These are phyloP conservation scores for Dimorphilus gyrociliatus DNA, from an alignment of 2,888 invertebrate species.

Conservation along the genomic window DNA sequence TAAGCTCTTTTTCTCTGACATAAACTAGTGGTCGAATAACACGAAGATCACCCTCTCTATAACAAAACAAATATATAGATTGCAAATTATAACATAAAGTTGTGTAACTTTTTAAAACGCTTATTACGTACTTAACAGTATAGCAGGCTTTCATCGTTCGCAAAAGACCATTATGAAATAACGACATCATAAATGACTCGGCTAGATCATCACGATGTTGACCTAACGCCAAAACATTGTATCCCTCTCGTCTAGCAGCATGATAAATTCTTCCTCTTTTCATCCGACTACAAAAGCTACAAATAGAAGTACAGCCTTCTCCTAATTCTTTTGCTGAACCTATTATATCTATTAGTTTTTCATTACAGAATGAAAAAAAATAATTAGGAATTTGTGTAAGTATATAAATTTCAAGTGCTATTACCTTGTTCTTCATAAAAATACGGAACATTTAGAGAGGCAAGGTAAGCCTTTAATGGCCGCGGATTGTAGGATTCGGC, in stretches of 20 bases:
- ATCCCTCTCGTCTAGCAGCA: constrained; percentile 56
- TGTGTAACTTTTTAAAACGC: no score
- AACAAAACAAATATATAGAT: constrained; percentile 12
- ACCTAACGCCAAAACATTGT: constrained; percentile 70
- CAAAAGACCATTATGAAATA: constrained; percentile 62
- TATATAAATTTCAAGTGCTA: constrained; percentile 11
- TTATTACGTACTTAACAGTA: constrained; percentile 44
- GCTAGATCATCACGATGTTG: constrained; percentile 71
- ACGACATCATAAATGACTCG: constrained; percentile 59
- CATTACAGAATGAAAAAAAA: no score
- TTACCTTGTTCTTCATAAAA: constrained; percentile 54
- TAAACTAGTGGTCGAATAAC: constrained; percentile 73
- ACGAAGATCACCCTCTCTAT: constrained; percentile 59
- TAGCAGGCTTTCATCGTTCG: constrained; percentile 62
- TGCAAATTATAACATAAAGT: no score
- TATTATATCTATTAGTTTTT: constrained; percentile 45
- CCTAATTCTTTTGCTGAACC: constrained; percentile 40
- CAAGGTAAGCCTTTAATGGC: constrained; percentile 56
- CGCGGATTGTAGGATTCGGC: constrained; percentile 46
- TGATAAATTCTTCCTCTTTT: constrained; percentile 58
- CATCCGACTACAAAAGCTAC: constrained; percentile 56
- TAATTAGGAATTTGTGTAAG: constrained; percentile 10
- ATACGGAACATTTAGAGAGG: constrained; percentile 54
- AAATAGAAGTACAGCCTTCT: constrained; percentile 41
- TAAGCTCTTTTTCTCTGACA: constrained; percentile 58